Base-by-base conservation (phyloP, 2,888 invertebrate genomes). In the Cancer borealis region DNA sequence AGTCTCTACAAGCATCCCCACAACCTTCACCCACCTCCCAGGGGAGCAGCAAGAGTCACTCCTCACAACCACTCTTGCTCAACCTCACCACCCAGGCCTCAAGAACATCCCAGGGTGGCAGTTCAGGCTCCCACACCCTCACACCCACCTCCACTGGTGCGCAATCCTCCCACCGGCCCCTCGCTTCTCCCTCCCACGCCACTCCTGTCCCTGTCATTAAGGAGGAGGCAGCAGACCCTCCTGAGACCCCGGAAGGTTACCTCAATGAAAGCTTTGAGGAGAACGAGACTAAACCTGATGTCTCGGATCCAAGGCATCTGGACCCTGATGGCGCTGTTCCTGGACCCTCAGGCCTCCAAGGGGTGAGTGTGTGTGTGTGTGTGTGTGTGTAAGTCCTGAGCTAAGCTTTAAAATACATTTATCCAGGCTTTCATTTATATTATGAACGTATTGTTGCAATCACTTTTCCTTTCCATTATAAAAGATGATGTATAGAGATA, bases 271-370 rank as follows among this genome's bases (percentile, higher is more conserved):
- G 49, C 47, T 94, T 87, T 39, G 94, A 94, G 14, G 94, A 93
- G 21, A 84, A 30, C 12, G 93, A 94, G 30, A 93, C 94, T 26
- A 94, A 94, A 54, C 94, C 93, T 39, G 94, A 93, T 54, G 91
- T 94, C 30, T 94, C 93, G 4, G 94, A 73, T 73, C 26, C 73
- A 26, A 26, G 73, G 73, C 73, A 73, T 26, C 73, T 73, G n/a
- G 73, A 73, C n/a, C 73, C 73, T 73, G 73, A 94, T 45, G 91
- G 60, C 3, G 91, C 60, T 39, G 66, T 91, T 6, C 60, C 91
- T n/a, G 91, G 91, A 66, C 94, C 94, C 45, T 94, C 92, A 39
- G 94, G 94, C 30, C 49, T 94, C 21, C 94, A 93, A 93, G 94
- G 94, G 88, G 94, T 94, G 46, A 94, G 93, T 91, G 10, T 73